Evolutionary conservation across 2,113 vertebrate genomes (phyloP).

Genomic region (Thunnus thynnus): DNA sequence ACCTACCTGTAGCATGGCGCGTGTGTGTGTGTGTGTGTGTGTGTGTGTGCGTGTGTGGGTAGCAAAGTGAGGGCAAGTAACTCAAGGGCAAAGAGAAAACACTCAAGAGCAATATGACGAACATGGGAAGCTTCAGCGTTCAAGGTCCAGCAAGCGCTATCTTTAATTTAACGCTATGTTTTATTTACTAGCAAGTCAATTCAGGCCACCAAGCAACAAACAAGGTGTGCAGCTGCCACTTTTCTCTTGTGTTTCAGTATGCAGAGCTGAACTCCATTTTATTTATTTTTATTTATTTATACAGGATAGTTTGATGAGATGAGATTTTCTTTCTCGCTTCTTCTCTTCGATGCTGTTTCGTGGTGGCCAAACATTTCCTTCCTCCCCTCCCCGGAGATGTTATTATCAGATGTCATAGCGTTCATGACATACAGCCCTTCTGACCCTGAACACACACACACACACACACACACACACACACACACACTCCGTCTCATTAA

Average conservation of each 20-base stretch:
- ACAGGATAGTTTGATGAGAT: not conserved
- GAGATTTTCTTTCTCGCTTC: too few relatives aligned
- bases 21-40: too few relatives aligned
- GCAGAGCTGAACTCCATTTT: not conserved
- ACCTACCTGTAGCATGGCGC: constrained; percentile 34
- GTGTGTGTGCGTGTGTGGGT: not conserved
- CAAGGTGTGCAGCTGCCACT: not conserved
- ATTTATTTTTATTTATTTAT: not conserved
- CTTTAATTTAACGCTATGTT: constrained; percentile 76
- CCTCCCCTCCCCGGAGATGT: constrained; percentile 23
- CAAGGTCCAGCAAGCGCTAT: constrained; percentile 45
- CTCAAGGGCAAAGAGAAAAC: constrained; percentile 46
- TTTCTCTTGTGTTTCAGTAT: not conserved
- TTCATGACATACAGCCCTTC: constrained; percentile 35
- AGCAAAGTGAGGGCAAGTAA: not conserved
- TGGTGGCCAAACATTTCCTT: not conserved
- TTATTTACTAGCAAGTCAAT: constrained; percentile 68
- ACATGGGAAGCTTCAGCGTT: not conserved
- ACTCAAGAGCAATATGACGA: constrained; percentile 3
- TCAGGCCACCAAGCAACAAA: constrained; percentile 44
- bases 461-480: constrained; percentile 44
- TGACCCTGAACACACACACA: constrained; percentile 66
- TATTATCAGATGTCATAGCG: constrained; percentile 57
- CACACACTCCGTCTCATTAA: constrained; percentile 67
- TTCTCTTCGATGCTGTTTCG: constrained; percentile 4